These are phyloP conservation scores for Promerops cafer DNA, from an alignment of 2,113 vertebrate species.

Conservation along the genomic window DNA sequence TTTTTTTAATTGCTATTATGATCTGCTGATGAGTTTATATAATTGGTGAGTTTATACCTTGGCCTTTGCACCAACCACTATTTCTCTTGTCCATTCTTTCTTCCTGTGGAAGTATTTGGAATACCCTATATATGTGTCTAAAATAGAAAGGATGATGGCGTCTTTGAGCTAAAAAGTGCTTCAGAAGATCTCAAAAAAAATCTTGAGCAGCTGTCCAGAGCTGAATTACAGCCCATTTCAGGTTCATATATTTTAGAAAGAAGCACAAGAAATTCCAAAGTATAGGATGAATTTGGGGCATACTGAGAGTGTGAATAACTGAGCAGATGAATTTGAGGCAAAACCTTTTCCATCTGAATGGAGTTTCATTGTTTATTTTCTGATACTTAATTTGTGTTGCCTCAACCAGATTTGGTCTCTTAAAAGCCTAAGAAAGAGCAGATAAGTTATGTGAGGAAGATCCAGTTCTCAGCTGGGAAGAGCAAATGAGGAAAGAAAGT, in stretches of 20 bases:
- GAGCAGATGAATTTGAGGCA: neutral
- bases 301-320: neutral
- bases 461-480: neutral
- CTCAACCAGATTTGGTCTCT: neutral
- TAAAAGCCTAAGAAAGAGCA: neutral
- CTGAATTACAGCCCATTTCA: neutral
- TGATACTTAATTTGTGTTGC: neutral
- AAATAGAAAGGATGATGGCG: neutral
- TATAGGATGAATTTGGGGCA: neutral
- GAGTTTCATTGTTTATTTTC: neutral
- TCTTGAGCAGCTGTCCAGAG: neutral
- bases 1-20: neutral
- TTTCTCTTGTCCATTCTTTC: neutral
- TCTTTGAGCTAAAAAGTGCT: neutral
- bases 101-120: neutral
- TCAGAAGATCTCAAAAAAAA: neutral
- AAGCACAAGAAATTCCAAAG: neutral
- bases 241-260: neutral
- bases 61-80: neutral
- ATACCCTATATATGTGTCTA: neutral
- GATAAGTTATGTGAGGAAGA: neutral
- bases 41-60: neutral
- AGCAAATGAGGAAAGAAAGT: neutral
- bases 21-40: neutral
- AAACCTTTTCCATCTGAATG: neutral